These are phyloP conservation scores for Platyscapa corneri DNA, from an alignment of 1,140 invertebrate genomes.

Conservation along the genomic window DNA sequence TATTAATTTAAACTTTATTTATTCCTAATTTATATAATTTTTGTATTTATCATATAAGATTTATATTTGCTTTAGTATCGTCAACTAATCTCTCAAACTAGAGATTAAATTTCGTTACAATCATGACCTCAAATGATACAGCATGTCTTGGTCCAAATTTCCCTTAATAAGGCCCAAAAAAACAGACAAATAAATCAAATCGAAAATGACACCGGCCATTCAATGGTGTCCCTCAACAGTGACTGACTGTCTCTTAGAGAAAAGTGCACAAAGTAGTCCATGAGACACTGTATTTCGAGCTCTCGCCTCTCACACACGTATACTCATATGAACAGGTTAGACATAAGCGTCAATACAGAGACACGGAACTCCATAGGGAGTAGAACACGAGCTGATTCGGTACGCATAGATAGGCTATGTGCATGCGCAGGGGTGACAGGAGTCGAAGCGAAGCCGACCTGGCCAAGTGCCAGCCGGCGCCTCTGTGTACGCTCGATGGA, in stretches of 20 bases:
- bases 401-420: not conserved
- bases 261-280: not conserved
- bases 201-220: not conserved
- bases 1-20: too few species aligned
- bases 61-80: too few species aligned
- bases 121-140: too few species aligned
- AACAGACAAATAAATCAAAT: not conserved
- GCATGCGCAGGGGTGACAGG: slow-evolving; percentile 61
- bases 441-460: slow-evolving; percentile 68
- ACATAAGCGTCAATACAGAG: not conserved
- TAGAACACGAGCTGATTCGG: not conserved
- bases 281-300: not conserved
- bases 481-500: not conserved
- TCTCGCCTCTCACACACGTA: not conserved
- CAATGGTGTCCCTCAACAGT: not conserved
- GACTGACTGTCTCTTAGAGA: not conserved
- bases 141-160: too few species aligned
- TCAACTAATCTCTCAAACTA: too few species aligned
- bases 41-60: too few species aligned
- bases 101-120: too few species aligned
- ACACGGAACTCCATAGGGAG: not conserved
- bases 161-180: too few species aligned
- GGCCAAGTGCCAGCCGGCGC: slow-evolving; percentile 64
- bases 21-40: too few species aligned
- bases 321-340: not conserved